A percentile compares a stretch with the other conserved stretches of the same genome.
Evolutionary conservation across 2,888 invertebrate species (phyloP).

Genomic region (Papilio gigon): DNA sequence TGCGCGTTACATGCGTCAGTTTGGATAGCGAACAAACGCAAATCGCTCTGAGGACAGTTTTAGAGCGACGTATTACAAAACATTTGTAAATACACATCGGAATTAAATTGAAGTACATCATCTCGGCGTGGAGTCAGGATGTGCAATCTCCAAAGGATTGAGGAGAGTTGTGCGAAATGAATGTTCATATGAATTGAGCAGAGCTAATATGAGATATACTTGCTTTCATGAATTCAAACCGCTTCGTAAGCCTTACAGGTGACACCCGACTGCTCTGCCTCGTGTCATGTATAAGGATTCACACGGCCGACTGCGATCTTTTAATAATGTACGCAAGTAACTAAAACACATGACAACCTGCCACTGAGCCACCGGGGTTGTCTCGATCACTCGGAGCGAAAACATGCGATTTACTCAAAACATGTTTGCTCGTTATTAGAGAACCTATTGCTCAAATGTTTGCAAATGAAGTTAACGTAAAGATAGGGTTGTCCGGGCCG

Average conservation of each 20-base stretch:
- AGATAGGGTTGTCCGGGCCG: constrained; percentile 23
- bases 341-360: not conserved
- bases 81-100: not conserved
- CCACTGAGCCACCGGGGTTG: not conserved
- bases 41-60: constrained; percentile 9
- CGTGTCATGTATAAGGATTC: no score
- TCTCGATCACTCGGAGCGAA: not conserved
- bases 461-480: constrained; percentile 17
- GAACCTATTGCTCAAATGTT: constrained; percentile 22
- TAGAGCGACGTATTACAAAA: not conserved
- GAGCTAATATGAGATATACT: no score
- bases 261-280: no score
- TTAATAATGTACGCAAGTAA: no score
- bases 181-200: no score
- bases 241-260: no score
- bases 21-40: constrained; percentile 25
- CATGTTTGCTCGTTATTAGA: not conserved
- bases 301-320: no score
- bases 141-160: no score
- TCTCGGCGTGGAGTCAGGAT: no score
- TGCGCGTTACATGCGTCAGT: constrained; percentile 15
- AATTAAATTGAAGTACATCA: not conserved
- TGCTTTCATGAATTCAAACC: no score
- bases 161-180: no score
- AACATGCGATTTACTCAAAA: constrained; percentile 6